Evolutionary conservation across 2,888 invertebrate species (phyloP).

Genomic region (Cephus runcator): DNA sequence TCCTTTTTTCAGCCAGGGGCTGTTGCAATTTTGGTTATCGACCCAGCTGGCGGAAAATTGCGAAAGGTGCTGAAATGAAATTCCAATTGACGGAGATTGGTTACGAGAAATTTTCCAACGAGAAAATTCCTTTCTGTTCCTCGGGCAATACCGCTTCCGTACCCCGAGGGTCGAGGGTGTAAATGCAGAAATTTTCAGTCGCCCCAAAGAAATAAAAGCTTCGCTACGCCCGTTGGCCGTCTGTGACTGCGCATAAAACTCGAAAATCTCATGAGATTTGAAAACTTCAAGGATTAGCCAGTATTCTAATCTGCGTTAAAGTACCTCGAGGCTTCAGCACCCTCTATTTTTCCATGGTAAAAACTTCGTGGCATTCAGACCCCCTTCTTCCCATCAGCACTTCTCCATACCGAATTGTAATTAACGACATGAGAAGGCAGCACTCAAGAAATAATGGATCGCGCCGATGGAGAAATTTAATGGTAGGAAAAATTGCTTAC

Average conservation of each 20-base stretch:
- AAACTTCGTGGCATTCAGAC: not conserved
- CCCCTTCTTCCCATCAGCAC: not conserved
- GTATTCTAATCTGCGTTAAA: conserved; percentile 1
- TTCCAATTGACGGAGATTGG: not conserved
- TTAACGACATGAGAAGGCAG: not conserved
- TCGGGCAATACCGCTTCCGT: not conserved
- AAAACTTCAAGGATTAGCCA: not conserved
- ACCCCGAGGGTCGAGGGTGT: not conserved
- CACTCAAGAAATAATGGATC: not conserved
- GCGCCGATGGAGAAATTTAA: not conserved
- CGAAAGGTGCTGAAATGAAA: not conserved
- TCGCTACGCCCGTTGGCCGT: not conserved
- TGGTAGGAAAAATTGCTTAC: not conserved
- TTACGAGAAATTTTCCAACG: not conserved
- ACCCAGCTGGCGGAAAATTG: not conserved
- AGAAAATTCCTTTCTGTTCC: not conserved
- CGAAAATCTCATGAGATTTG: not conserved
- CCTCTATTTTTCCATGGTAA: not conserved
- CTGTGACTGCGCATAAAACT: not conserved
- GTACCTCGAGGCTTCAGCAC: not conserved
- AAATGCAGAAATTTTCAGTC: not conserved
- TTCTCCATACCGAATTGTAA: not conserved
- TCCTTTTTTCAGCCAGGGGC: not conserved
- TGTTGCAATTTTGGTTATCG: not conserved
- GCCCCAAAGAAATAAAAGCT: not conserved